A percentile compares a stretch with the other conserved stretches of the same genome.
Conservation (phyloP, 1,140 invertebrate genomes). For the Micrasema longulum region DNA sequence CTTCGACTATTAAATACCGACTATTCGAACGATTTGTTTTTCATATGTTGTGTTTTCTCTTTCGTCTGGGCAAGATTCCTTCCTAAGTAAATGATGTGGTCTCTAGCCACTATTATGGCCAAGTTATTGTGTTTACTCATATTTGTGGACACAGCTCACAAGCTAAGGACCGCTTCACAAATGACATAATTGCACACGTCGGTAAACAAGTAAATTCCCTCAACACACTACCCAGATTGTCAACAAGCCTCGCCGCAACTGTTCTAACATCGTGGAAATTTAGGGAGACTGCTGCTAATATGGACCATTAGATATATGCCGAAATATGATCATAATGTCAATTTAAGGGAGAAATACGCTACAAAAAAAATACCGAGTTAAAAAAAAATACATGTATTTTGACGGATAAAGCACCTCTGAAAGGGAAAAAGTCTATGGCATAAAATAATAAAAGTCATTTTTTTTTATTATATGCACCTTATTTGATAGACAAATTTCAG, state of each 20-base stretch:
- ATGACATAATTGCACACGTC: conserved; percentile 38
- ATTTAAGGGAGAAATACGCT: too few species aligned
- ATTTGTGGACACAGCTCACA: neutral
- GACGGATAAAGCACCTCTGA: too few species aligned
- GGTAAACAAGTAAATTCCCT: conserved; percentile 37
- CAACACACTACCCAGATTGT: conserved; percentile 27
- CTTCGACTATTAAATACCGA: too few species aligned
- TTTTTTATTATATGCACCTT: too few species aligned
- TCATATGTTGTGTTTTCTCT: too few species aligned
- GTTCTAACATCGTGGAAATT: conserved; percentile 8
- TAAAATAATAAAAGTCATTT: too few species aligned
- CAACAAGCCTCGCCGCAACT: conserved; percentile 26
- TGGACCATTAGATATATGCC: neutral
- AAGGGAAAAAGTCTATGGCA: too few species aligned
- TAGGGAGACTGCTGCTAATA: neutral
- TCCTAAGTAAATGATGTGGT: too few species aligned
- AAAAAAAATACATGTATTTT: neutral
- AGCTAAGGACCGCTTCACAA: conserved; percentile 21
- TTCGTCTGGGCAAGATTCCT: too few species aligned
- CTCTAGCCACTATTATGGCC: neutral
- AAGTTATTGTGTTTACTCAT: conserved; percentile 4
- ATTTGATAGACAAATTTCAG: too few species aligned
- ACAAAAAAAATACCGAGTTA: neutral
- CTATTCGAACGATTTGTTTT: too few species aligned
- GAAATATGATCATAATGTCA: too few species aligned